Base-by-base conservation (phyloP, 1,140 invertebrate genomes). In the Thaumatotibia leucotreta region DNA sequence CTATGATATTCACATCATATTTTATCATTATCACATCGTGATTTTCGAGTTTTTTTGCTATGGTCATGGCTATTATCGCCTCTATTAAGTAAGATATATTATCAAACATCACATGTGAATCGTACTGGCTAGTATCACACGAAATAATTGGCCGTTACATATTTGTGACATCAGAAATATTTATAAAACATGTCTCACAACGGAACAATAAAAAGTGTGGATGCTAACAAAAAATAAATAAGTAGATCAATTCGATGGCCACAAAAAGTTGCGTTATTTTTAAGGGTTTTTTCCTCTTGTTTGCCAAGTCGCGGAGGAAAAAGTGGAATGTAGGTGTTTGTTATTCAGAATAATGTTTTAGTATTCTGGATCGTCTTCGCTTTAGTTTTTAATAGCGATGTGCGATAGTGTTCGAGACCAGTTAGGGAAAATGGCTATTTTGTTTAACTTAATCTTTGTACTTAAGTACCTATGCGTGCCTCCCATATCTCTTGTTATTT, bases 261-360 rank as follows among this genome's bases (percentile, higher is more conserved):
- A 17, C 24, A 58, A 58, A 58, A 58, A 58, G 23, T 27, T 27
- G 52, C 52, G 24, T 27, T 58, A 58, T 58, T 58, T 58, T 58
- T 27, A 58, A 58, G 52, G 52, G 22, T 14, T 31, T 58, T 58
- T 58, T 58, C 52, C 52, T 58, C 24, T 24, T 58, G 23, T 20
- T 58, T 58, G 52, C 24, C 52, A 58, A 45, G 39, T 45, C 39
- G 39, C 39, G 14, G 27, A 23, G 3, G 23, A 27, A 31, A n/a
- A 27, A 58, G 23, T 27, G 22, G 52, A 27, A 58, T 58, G 52
- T 58, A 58, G 52, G 39, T 45, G 39, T 27, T 58, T 58, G 52
- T 27, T 27, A 58, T 27, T 58, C 52, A 29, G 52, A 58, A 58
- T 58, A 58, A 58, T 58, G n/a, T 58, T 58, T 58, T 58, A 58